Evolutionary conservation across 2,797 vertebrate genomes (phyloP), one percentile per base, ranked within the genome.

Genomic region (Tolypeutes matacus): DNA sequence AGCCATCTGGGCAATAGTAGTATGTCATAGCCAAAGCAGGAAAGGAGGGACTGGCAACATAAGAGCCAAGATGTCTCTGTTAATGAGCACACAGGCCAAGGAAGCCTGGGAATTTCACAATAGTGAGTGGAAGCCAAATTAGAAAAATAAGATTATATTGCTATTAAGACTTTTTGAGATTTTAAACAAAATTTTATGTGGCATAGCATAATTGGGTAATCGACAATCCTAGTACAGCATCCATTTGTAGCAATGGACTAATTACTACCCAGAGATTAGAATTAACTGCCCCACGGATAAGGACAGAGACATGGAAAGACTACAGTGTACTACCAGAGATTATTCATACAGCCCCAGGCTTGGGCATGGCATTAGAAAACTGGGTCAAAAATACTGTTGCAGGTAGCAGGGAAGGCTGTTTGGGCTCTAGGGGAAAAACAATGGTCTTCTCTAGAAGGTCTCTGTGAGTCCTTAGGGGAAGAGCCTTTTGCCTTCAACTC

Each of bases 261-360:
- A 73, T 91, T 93, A 78, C n/a, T 76, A 67, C 9, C 20, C 25
- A 51, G 25, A 72, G 56, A 69, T 49, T 88, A 78, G 60, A 92
- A 84, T 15, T 60, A 73, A 77, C 25, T 90, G 62, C 17, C 7
- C 62, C 65, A 53, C 36, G n/a, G 51, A 49, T 77, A 86, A n/a
- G 56, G 70, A n/a, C 75, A 93, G 42, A 25, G 20, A 6, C 49
- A 36, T 77, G 31, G 42, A 92, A 34, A 92, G 49, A 87, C 60
- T 81, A 46, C 23, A 56, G 29, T 10, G 4, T 31, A 39, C 2
- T 53, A 46, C 69, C 58, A 58, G 23, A 56, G 78, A 70, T 65
- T 46, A n/a, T 76, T 90, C 34, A 36, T 51, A 6, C 34, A 64
- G 15, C n/a, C 5, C 13, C 51, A 87, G 34, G 3, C 29, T 46